A percentile compares a stretch with the other conserved stretches of the same genome.
Conservation (phyloP, 92 coral and sea anemone genomes). For the Actinostola sp. region DNA sequence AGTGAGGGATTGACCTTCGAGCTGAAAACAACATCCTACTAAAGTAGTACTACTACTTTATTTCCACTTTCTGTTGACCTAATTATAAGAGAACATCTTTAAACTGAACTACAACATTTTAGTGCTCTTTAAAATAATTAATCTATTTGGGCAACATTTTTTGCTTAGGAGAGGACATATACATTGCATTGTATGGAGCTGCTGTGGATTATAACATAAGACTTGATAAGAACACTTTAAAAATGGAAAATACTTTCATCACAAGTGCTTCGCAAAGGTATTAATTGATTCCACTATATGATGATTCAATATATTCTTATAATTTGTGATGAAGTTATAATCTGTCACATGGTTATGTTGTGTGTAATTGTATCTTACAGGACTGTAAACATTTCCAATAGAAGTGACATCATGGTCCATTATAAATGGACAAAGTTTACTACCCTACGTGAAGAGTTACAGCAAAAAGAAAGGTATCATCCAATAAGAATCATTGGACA, state of each 20-base stretch:
- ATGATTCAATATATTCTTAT: too few relatives aligned
- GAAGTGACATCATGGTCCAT: conserved; percentile 92
- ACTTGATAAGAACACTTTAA: conserved; percentile 92
- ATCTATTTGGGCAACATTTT: too few relatives aligned
- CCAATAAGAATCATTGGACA: background rate
- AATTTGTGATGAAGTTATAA: too few relatives aligned
- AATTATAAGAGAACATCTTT: too few relatives aligned
- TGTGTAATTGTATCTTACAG: conserved; percentile 39
- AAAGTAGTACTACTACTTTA: too few relatives aligned
- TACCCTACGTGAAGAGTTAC: conserved; percentile 83
- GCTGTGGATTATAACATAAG: conserved; percentile 90
- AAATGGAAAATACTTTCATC: conserved; percentile 94
- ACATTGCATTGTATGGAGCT: conserved; percentile 86
- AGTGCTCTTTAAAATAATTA: too few relatives aligned
- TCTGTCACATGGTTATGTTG: background rate
- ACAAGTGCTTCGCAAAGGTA: conserved; percentile 97
- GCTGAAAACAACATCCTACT: too few relatives aligned
- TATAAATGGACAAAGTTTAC: conserved; percentile 98
- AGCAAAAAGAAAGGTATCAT: conserved; percentile 90
- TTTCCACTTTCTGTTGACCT: too few relatives aligned
- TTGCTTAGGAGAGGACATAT: conserved; percentile 82
- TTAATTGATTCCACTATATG: background rate
- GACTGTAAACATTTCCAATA: conserved; percentile 81
- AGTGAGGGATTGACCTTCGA: too few relatives aligned
- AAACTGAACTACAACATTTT: too few relatives aligned